Base-by-base conservation (phyloP, 2,113 vertebrate genomes). In the Capreolus pygargus region DNA sequence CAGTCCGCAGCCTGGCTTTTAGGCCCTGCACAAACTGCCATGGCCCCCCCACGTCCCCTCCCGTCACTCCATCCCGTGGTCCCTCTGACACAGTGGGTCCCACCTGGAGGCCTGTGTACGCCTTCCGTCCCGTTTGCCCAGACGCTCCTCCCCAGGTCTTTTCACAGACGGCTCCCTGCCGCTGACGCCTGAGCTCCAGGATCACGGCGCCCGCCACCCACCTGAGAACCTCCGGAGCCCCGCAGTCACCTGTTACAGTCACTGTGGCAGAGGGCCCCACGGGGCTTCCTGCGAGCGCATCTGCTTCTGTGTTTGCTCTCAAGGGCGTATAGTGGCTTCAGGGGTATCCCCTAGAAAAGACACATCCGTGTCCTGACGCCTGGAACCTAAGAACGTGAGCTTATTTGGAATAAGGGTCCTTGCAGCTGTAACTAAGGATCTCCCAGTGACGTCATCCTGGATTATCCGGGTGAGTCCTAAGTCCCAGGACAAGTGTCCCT, bases 241-340 rank as follows among this genome's bases (percentile, higher is more conserved):
- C 3, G 3, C 50, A 5, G 19, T 13, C 17, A 52, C n/a, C 0
- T 14, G 81, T 25, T 13, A 52, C 47, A 7, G 43, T n/a, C 74
- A 19, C 30, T 0, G 5, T 0, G 13, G 54, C 54, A 25, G 8
- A 0, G 55, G 7, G 7, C 33, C 76, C 43, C 45, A 1, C 0
- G 4, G 54, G 2, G 19, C 1, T 5, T n/a, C 45, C 21, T 1
- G 33, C 6, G 1, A 61, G 58, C 3, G 3, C 58, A 1, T 52
- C 14, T 33, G 4, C 43, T 74, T 39, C 87, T 43, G n/a, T 30
- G n/a, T 55, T 43, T 43, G 23, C 27, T 67, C 5, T 47, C 4
- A 61, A 81, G 55, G 8, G 13, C 17, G 28, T 27, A 36, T 7
- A 8, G 13, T 15, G 58, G 27, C 12, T 43, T 43, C 7, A 61